Percentiles rank a stretch among this genome's conserved stretches.
Evolutionary conservation across 2,888 invertebrate species (phyloP).

Genomic region (Stenodema calcarata): DNA sequence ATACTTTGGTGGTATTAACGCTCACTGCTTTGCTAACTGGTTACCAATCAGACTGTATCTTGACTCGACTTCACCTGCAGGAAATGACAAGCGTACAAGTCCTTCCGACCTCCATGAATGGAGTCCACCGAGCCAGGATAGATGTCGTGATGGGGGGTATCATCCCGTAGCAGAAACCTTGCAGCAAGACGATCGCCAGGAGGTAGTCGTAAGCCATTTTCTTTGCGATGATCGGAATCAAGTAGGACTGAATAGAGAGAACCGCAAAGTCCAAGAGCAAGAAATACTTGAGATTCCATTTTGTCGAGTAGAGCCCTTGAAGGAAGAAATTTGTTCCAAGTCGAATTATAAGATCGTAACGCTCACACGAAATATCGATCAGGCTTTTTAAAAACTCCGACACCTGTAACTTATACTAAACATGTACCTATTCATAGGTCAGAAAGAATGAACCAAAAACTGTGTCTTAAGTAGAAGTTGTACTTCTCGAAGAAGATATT

Average conservation of each 20-base stretch:
- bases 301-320: background rate
- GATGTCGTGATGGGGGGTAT: slow-evolving; percentile 15
- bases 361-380: too few species aligned
- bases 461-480: too few species aligned
- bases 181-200: background rate
- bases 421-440: too few species aligned
- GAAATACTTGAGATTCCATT: slow-evolving; percentile 41
- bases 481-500: too few species aligned
- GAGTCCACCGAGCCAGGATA: slow-evolving; percentile 34
- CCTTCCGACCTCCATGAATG: slow-evolving; percentile 17
- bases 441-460: too few species aligned
- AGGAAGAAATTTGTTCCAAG: too few species aligned
- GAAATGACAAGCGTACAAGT: slow-evolving; percentile 20
- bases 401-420: too few species aligned
- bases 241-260: slow-evolving; percentile 25
- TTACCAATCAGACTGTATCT: background rate
- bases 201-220: slow-evolving; percentile 11
- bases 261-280: slow-evolving; percentile 1
- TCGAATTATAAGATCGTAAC: too few species aligned
- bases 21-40: background rate
- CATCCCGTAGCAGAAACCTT: slow-evolving; percentile 31
- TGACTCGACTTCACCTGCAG: background rate
- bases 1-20: too few species aligned
- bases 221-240: slow-evolving; percentile 20
- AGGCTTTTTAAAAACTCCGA: too few species aligned